Evolutionary conservation across 2,888 invertebrate species (phyloP), one percentile per base, ranked within the genome.

Genomic region (Conus canariensis): DNA sequence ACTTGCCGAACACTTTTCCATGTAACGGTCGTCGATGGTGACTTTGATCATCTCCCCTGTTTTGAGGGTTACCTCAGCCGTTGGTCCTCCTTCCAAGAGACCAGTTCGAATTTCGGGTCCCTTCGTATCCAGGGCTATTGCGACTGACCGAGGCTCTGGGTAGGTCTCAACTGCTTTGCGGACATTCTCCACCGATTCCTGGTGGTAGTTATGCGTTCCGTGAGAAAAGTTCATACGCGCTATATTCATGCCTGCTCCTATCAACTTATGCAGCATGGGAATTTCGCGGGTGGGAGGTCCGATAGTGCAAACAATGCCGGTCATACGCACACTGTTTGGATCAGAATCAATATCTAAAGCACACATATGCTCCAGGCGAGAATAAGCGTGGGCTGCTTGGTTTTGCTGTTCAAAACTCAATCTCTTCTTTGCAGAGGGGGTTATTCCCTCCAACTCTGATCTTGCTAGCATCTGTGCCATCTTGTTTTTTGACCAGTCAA

Each of bases 71-170:
- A 99, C 97, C 97, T 99, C 99, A 7, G 98, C 99, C 56, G 98
- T 97, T 19, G 98, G 97, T 97, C 99, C 99, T 92, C 98, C 99
- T 96, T 98, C 98, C 92, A 99, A 97, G 64, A 99, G 97, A 25
- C 99, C 99, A 91, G 99, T 99, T 95, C 99, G 97, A 96, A 99
- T 99, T 97, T 99, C 99, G 1, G 99, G 99, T 8, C 99, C 99
- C 96, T 99, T 99, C 14, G 99, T 99, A 95, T 99, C 99, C 92
- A 99, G 97, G 77, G 99, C 99, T 95, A 99, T 98, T 80, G 99
- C 99, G 85, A 99, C 97, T 0, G 99, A 98, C 96, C 96, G 94
- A 97, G 94, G 94, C 67, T 97, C 97, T 93, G 98, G 97, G 89
- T 95, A 95, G 12, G 94, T 93, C 60, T 97, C 97, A 93, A 98